These are phyloP conservation scores for Drosophila pseudotakahashii DNA, from an alignment of 2,888 invertebrate species.

Conservation along the genomic window DNA sequence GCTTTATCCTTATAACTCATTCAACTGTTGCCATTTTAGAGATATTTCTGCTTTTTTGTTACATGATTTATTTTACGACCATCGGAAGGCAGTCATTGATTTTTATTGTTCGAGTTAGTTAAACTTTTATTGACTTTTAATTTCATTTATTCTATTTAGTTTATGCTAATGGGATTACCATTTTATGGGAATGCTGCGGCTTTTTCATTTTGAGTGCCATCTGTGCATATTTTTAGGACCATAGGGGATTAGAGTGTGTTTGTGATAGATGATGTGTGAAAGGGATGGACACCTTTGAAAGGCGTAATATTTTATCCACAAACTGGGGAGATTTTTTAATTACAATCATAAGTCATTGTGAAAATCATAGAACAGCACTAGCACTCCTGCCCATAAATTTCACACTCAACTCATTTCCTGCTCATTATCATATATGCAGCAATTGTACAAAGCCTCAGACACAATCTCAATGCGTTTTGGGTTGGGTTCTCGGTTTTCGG, in stretches of 20 bases:
- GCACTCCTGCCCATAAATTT: constrained; percentile 77
- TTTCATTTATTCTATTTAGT: constrained; percentile 61
- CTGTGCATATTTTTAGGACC: constrained; percentile 45
- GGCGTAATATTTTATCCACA: constrained; percentile 33
- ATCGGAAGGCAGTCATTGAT: constrained; percentile 27
- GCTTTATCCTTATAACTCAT: constrained; percentile 1
- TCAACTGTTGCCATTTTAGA: constrained; percentile 8
- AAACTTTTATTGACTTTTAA: constrained; percentile 70
- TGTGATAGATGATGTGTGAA: constrained; percentile 30
- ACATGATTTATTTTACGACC: constrained; percentile 6
- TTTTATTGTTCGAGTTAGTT: constrained; percentile 48
- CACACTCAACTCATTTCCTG: constrained; percentile 79
- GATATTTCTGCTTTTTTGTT: constrained; percentile 6
- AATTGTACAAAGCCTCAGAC: constrained; percentile 51
- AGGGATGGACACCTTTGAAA: constrained; percentile 29
- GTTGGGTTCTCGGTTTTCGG: constrained; percentile 35
- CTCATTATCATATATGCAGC: constrained; percentile 69
- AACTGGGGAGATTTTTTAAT: constrained; percentile 60
- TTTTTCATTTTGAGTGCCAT: constrained; percentile 31
- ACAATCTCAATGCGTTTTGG: constrained; percentile 35
- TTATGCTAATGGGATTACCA: constrained; percentile 53
- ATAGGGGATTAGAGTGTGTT: constrained; percentile 19
- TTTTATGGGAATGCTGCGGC: constrained; percentile 47
- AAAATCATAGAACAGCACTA: constrained; percentile 54
- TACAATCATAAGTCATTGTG: constrained; percentile 68